Conservation (phyloP, 2,113 vertebrate genomes). For the Riparia riparia region DNA sequence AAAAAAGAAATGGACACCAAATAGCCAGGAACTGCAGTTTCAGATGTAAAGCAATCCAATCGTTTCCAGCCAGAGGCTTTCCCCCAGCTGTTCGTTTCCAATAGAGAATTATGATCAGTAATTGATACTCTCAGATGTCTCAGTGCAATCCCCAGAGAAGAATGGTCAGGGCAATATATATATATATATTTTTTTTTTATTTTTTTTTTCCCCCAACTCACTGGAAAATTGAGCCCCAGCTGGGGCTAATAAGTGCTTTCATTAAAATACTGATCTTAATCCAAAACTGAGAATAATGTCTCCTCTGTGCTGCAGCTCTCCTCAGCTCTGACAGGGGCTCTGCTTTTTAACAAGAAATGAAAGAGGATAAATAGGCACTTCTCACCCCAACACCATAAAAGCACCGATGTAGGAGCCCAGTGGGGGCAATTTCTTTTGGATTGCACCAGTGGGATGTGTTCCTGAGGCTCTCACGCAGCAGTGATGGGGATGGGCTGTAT, state of each 20-base stretch:
- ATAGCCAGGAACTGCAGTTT: not conserved
- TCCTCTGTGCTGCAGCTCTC: conserved; percentile 66
- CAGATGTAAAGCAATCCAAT: conserved; percentile 49
- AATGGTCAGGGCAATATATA: conserved; percentile 58
- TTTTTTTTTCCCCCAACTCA: conserved; percentile 67
- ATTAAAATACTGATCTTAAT: conserved; percentile 70
- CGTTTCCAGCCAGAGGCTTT: conserved; percentile 27
- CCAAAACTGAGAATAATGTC: conserved; percentile 74
- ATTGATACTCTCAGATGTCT: conserved; percentile 70
- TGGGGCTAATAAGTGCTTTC: conserved; percentile 79
- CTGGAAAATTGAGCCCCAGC: conserved; percentile 75
- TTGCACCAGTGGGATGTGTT: not conserved
- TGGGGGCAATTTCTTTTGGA: conserved; percentile 17
- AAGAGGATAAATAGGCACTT: conserved; percentile 62
- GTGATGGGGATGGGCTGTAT: not conserved
- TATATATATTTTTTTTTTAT: not conserved
- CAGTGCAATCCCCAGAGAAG: conserved; percentile 63
- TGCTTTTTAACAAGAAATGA: conserved; percentile 74
- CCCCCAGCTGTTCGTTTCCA: conserved; percentile 66
- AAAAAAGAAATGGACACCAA: conserved; percentile 2
- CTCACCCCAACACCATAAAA: conserved; percentile 27
- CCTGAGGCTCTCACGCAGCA: not conserved
- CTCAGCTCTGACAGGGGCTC: conserved; percentile 58
- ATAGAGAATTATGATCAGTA: conserved; percentile 69
- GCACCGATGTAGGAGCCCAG: not conserved